Conservation (phyloP, 2,797 vertebrate genomes). For the Pangasius mekongensis region DNA sequence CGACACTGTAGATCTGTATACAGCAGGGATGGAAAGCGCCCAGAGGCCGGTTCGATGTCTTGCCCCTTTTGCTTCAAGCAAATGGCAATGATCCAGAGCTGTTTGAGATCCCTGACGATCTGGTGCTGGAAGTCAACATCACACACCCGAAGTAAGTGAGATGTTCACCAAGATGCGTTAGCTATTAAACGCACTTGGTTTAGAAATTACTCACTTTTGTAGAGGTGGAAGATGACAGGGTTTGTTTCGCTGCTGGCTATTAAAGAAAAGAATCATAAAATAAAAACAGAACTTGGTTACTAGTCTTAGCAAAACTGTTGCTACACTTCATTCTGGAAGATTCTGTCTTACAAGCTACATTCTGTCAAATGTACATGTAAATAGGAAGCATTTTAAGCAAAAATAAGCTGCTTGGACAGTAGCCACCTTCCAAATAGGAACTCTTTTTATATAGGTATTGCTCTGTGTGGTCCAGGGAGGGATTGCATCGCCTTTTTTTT, state of each 20-base stretch:
- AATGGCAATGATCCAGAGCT: slow-evolving; percentile 94
- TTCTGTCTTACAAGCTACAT: not conserved
- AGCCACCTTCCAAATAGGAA: not conserved
- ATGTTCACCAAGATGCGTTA: not conserved
- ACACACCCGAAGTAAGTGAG: slow-evolving; percentile 92
- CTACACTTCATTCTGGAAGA: not conserved
- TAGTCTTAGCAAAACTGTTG: not conserved
- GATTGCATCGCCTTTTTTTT: too few relatives aligned
- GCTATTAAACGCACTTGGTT: not conserved
- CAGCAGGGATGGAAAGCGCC: slow-evolving; percentile 97
- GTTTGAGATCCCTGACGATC: slow-evolving; percentile 92
- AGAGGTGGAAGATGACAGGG: not conserved
- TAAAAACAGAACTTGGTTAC: not conserved
- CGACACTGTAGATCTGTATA: slow-evolving; percentile 83
- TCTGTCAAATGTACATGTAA: not conserved
- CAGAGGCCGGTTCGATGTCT: slow-evolving; percentile 87
- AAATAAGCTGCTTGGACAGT: not conserved
- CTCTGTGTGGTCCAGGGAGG: not conserved
- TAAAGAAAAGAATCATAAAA: not conserved
- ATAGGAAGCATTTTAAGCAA: not conserved
- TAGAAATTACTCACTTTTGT: not conserved
- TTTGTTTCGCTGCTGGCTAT: not conserved
- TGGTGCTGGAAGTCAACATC: slow-evolving; percentile 93
- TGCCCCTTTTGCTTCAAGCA: slow-evolving; percentile 94
- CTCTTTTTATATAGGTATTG: not conserved